Evolutionary conservation across 2,113 vertebrate genomes (phyloP).

Genomic region (Chauna torquata): DNA sequence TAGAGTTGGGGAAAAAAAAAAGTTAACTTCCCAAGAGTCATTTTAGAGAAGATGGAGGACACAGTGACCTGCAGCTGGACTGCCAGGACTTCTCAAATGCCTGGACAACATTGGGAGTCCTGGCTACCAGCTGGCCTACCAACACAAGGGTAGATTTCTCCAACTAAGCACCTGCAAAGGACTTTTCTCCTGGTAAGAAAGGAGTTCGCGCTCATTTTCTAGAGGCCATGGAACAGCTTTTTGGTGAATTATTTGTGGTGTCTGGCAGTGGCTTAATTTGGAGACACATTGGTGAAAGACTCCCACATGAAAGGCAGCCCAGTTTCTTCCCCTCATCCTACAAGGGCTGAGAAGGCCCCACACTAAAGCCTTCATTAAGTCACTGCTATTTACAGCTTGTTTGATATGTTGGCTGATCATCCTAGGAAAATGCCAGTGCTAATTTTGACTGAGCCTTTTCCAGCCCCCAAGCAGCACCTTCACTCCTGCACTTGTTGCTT

Average conservation of each 20-base stretch:
- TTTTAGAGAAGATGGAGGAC: neutral
- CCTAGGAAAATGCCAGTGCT: constrained; percentile 58
- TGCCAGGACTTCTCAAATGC: neutral
- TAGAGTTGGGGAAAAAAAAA: neutral
- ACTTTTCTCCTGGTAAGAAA: neutral
- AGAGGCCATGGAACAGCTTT: neutral
- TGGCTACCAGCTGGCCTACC: neutral
- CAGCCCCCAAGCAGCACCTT: neutral
- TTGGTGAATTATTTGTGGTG: neutral
- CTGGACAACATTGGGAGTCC: neutral
- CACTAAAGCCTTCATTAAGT: constrained; percentile 32
- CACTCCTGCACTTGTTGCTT: neutral
- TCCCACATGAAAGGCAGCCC: neutral
- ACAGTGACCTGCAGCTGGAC: neutral
- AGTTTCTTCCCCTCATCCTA: neutral
- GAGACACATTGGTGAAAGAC: neutral
- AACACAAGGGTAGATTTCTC: neutral
- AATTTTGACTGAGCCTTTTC: constrained; percentile 43
- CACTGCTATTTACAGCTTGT: constrained; percentile 61
- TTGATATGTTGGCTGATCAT: constrained; percentile 18
- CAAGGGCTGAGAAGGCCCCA: neutral
- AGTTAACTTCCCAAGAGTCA: neutral
- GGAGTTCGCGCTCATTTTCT: neutral
- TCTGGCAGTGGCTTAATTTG: neutral
- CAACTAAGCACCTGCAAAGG: neutral